Conservation (phyloP, 2,888 invertebrate genomes). For the Diarsia brunnea region DNA sequence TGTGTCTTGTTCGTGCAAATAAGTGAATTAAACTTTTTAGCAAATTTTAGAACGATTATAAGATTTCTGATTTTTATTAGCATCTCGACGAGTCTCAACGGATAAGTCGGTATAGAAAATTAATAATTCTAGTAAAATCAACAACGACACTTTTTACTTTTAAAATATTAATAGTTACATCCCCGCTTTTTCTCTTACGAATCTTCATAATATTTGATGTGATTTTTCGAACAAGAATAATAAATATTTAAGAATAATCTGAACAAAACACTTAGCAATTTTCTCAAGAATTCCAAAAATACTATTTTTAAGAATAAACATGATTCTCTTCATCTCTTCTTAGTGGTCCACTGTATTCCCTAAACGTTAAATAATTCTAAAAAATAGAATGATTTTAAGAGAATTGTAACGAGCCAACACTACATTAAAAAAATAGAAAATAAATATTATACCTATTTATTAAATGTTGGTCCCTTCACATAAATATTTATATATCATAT, state of each 20-base stretch:
- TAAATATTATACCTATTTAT: conserved; percentile 53
- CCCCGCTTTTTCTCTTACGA: conserved; percentile 37
- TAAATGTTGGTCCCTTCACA: conserved; percentile 58
- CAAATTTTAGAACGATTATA: conserved; percentile 56
- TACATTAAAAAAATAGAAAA: conserved; percentile 34
- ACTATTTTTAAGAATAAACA: conserved; percentile 20
- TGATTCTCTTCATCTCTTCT: conserved; percentile 39
- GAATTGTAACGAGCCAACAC: conserved; percentile 59
- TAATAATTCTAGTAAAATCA: conserved; percentile 51
- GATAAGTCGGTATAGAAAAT: conserved; percentile 23
- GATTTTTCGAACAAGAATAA: conserved; percentile 17
- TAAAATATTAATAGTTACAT: conserved; percentile 23
- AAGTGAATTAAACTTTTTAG: conserved; percentile 51
- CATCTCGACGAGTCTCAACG: conserved; percentile 7
- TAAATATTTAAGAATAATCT: conserved; percentile 22
- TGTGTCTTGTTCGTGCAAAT: conserved; percentile 66
- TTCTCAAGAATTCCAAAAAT: conserved; percentile 23
- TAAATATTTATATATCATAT: conserved; percentile 46
- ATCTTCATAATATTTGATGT: conserved; percentile 20
- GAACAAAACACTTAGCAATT: conserved; percentile 20
- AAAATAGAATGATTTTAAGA: conserved; percentile 35
- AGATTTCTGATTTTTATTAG: conserved; percentile 42
- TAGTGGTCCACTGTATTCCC: conserved; percentile 57
- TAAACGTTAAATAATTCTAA: conserved; percentile 48
- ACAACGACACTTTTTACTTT: conserved; percentile 57